Evolutionary conservation across 2,113 vertebrate genomes (phyloP), one percentile per base, ranked within the genome.

Genomic region (Indri indri): DNA sequence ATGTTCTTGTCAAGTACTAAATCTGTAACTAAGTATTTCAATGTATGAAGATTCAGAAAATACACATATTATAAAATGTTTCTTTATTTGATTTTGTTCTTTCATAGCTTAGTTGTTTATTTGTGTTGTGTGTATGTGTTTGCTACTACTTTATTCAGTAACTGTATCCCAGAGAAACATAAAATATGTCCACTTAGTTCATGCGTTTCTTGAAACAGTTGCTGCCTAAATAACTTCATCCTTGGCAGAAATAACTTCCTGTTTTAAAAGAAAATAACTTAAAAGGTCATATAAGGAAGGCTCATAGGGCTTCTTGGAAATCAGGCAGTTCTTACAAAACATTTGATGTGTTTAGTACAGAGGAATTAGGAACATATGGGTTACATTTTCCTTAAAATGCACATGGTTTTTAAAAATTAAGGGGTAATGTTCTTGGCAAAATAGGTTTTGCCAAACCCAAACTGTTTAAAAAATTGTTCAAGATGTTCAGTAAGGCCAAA

Each of bases 361-460:
- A 84, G 22, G 97, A 97, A 98, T 98, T 96, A 96, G 89, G 65
- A 96, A 94, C 98, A 98, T 73, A 95, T 98, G 98, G 97, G 32
- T 94, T 96, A 61, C 52, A 97, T 98, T 97, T 97, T 97, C 96
- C 87, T 97, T 93, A 97, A 98, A 96, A 97, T 97, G 97, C 86
- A 95, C 94, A 95, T 93, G 93, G 89, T 96, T 98, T 97, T 98
- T 96, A 90, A 91, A 98, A 98, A 97, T 96, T 97, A 98, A 97
- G 84, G 87, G 96, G 65, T 95, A 95, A 95, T 97, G 93, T 97
- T 97, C 97, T 97, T 97, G 98, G 98, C 94, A 97, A 98, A 98
- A 98, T 97, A 97, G 97, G 97, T 96, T 97, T 98, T 98, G 94
- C 98, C 97, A 98, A 98, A 98, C 96, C 93, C 77, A 96, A 96